Conservation (phyloP, 2,797 vertebrate genomes). For the Choloepus didactylus region DNA sequence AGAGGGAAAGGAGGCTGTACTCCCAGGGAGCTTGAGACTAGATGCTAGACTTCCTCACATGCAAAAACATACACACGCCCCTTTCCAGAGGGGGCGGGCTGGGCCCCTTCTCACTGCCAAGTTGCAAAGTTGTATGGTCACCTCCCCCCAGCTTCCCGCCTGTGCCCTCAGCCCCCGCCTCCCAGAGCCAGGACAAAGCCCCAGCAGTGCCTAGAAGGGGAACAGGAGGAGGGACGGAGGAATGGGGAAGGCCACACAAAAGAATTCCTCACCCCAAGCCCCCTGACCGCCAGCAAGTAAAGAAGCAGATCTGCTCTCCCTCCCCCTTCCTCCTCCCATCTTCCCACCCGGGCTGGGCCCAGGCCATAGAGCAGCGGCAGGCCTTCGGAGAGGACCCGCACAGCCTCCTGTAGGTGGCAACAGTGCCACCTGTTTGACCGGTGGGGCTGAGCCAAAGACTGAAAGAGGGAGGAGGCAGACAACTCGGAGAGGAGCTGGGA, state of each 20-base stretch:
- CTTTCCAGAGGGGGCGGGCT: slow-evolving; percentile 26
- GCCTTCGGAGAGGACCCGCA: slow-evolving; percentile 54
- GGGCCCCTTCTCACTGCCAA: slow-evolving; percentile 75
- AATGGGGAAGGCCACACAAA: slow-evolving; percentile 75
- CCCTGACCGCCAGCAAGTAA: slow-evolving; percentile 48
- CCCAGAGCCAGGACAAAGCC: slow-evolving; percentile 79
- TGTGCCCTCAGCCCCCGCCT: slow-evolving; percentile 71
- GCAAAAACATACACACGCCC: not conserved
- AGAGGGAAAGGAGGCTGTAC: slow-evolving; percentile 17
- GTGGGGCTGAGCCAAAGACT: slow-evolving; percentile 70
- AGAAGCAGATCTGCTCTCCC: slow-evolving; percentile 58
- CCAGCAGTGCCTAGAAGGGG: slow-evolving; percentile 69
- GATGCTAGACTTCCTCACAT: not conserved
- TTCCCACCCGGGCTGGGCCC: slow-evolving; percentile 28
- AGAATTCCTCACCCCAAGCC: slow-evolving; percentile 77
- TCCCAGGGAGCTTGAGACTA: slow-evolving; percentile 37
- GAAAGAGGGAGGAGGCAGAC: slow-evolving; percentile 79
- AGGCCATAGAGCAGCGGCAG: slow-evolving; percentile 17
- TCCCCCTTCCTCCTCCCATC: not conserved
- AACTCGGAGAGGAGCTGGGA: slow-evolving; percentile 69
- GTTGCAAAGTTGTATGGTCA: slow-evolving; percentile 72
- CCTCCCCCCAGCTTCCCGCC: slow-evolving; percentile 72
- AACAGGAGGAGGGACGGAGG: slow-evolving; percentile 77
- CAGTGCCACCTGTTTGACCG: slow-evolving; percentile 81
- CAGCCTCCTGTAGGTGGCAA: slow-evolving; percentile 81